Evolutionary conservation across 2,113 vertebrate species (phyloP).

Genomic region (Forbesichthys agassizii): DNA sequence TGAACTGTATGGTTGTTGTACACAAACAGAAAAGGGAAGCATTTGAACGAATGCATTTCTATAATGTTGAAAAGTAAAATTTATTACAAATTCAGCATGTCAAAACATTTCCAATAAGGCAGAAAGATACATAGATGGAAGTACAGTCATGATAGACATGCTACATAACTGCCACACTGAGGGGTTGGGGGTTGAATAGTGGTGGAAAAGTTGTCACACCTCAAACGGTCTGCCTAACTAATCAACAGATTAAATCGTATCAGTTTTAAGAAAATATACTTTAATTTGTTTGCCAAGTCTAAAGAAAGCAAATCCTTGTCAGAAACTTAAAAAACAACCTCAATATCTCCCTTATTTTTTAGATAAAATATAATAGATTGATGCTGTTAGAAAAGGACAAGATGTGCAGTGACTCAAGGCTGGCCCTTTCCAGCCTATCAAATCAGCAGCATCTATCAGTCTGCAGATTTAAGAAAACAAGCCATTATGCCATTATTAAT

Average conservation of each 20-base stretch:
- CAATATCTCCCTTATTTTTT: neutral
- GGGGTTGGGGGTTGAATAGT: constrained; percentile 1
- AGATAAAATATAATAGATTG: constrained; percentile 2
- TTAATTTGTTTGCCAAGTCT: neutral
- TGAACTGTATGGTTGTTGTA: neutral
- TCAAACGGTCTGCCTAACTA: constrained; percentile 17
- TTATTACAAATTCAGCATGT: constrained; percentile 78
- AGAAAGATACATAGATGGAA: constrained; percentile 43
- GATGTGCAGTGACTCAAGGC: neutral
- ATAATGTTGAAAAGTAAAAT: constrained; percentile 52
- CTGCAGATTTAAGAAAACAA: neutral
- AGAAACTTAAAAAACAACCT: neutral
- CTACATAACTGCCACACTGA: constrained; percentile 53
- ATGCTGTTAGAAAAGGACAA: neutral
- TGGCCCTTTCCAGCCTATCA: neutral
- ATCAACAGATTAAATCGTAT: neutral
- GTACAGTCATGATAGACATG: constrained; percentile 50
- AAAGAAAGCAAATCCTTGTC: neutral
- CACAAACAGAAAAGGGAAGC: neutral
- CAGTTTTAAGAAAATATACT: neutral
- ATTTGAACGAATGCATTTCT: neutral
- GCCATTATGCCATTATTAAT: neutral
- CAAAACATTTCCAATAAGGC: constrained; percentile 64
- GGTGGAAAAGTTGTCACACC: neutral
- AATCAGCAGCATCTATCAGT: neutral